Base-by-base conservation (phyloP, 2,113 vertebrate species). In the Puntigrus tetrazona region DNA sequence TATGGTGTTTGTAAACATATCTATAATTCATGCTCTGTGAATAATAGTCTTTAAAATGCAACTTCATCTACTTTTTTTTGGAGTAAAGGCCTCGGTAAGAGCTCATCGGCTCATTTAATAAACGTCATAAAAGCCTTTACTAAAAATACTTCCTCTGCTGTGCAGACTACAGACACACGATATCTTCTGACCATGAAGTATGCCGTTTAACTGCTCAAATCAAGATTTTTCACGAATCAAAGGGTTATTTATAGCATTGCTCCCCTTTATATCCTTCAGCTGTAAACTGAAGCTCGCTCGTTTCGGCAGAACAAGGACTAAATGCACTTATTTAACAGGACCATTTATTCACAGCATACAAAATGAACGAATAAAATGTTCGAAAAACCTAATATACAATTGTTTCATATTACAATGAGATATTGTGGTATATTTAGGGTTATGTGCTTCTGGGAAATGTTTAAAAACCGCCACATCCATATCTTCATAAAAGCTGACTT, bases 1-100 rank as follows among this genome's bases (percentile, higher is more conserved):
- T 27, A 63, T 5, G 11, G 67, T 70, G 20, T 72, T 41, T 72
- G 36, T 73, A 73, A 73, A 45, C 38, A 73, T 38, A 38, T 73
- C 27, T 7, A 73, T 73, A 73, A 73, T 73, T 73, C 70, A 72
- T 72, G 38, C 5, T 72, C 69, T 43, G 67, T 14, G 20, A 41
- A 41, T 61, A 61, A 61, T 38, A 41, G 22, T 7, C 38, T 72
- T 43, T 25, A 72, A 72, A 43, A 72, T 72, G 69, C 22, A 36
- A 69, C 18, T 69, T 36, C 22, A 69, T 20, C 65, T 69, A 36
- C 18, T 36, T 69, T 36, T 59, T n/a, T 22, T 36, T 50, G 7
- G 31, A 67, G 63, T 22, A 34, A 14, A 65, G 22, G n/a, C 41
- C 25, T 27, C 13, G 5, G 25, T 18, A 22, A 20, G 6, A 31